A percentile compares a stretch with the other conserved stretches of the same genome.
Conservation (phyloP, 2,113 vertebrate genomes). For the Indicator indicator region DNA sequence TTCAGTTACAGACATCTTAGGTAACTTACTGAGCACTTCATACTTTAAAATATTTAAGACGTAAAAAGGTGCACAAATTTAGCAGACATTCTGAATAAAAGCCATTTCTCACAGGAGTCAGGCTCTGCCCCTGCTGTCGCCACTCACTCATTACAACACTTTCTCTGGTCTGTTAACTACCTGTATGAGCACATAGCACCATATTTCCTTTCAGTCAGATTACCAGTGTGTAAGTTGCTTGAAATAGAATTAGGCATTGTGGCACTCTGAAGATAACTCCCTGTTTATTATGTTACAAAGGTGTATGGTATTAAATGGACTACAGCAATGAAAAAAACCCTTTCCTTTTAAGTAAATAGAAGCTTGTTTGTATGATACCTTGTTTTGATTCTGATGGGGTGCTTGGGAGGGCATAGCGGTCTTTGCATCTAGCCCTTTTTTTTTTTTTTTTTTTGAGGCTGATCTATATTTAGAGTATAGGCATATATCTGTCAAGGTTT, state of each 20-base stretch:
- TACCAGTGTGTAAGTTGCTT: constrained; percentile 6
- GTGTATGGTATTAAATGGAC: not conserved
- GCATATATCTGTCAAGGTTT: not conserved
- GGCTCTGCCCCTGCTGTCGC: constrained; percentile 8
- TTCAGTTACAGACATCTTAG: constrained; percentile 57
- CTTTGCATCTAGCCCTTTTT: not conserved
- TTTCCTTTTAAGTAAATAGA: constrained; percentile 23
- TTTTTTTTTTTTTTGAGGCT: not conserved
- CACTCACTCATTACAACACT: constrained; percentile 27
- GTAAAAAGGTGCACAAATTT: constrained; percentile 4
- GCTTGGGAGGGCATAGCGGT: not conserved
- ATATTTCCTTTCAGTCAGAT: constrained; percentile 25
- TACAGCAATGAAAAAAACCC: not conserved
- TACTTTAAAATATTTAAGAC: constrained; percentile 24
- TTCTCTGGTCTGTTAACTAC: constrained; percentile 33
- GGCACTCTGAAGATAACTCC: constrained; percentile 3
- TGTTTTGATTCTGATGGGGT: constrained; percentile 10
- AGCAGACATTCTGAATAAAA: constrained; percentile 26
- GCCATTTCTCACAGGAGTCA: constrained; percentile 24
- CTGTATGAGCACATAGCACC: constrained; percentile 12
- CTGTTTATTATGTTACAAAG: not conserved
- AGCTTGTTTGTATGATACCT: not conserved
- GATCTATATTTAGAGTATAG: not conserved
- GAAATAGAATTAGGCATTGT: not conserved
- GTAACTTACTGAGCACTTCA: constrained; percentile 54